phyloP scores from a whole-genome alignment of 2,888 invertebrate species.

The Eilema sororculum region DNA sequence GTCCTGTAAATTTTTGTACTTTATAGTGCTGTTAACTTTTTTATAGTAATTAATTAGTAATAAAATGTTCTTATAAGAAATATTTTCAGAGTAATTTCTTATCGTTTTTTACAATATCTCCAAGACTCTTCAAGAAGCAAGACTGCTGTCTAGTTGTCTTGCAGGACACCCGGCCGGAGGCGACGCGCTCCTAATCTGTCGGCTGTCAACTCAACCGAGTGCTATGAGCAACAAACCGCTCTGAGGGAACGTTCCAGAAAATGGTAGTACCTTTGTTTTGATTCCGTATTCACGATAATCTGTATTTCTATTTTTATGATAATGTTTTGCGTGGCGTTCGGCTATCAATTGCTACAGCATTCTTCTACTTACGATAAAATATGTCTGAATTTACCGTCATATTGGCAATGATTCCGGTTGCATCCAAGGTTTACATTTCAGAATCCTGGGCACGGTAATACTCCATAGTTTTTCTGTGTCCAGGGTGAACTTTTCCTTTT shows the following conservation, averaged over 20 bases:
- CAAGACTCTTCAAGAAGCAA: conserved; percentile 12
- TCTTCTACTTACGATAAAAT: neutral
- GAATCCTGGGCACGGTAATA: no score
- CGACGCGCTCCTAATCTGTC: conserved; percentile 50
- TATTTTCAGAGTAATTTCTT: neutral
- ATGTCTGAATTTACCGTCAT: neutral
- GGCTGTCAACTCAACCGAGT: conserved; percentile 43
- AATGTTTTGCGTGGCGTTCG: no score
- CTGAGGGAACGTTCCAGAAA: neutral
- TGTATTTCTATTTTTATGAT: neutral
- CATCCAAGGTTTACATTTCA: neutral
- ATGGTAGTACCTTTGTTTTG: neutral
- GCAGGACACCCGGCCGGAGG: conserved; percentile 38
- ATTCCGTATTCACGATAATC: neutral
- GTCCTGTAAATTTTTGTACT: no score
- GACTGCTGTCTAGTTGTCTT: conserved; percentile 19
- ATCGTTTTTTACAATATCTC: conserved; percentile 6
- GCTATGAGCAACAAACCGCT: conserved; percentile 14
- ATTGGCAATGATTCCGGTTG: neutral
- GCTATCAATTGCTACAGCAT: no score
- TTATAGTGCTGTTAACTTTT: no score
- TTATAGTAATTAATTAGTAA: neutral
- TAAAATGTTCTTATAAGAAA: neutral
- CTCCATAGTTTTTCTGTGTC: no score
- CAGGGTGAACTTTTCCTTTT: no score